phyloP scores from a whole-genome alignment of 1,140 invertebrate species.

The Neodiprion lecontei region DNA sequence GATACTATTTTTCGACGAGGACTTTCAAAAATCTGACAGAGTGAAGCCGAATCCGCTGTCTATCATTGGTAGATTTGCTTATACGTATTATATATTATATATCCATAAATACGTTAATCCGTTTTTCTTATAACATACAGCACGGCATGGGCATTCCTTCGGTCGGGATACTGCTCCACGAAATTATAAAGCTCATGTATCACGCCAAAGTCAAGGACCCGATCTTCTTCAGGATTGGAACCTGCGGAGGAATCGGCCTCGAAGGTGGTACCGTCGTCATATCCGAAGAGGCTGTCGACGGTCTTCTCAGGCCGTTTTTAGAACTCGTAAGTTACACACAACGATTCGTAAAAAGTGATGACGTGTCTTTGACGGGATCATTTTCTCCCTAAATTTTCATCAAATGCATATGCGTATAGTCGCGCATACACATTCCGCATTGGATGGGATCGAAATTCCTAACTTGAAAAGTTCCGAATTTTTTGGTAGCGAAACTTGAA shows the following conservation, averaged over 20 bases:
- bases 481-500: too few relatives aligned
- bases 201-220: constrained; percentile 89
- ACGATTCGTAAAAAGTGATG: neutral
- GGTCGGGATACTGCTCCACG: constrained; percentile 89
- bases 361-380: too few relatives aligned
- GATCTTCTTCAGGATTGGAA: constrained; percentile 91
- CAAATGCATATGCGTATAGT: too few relatives aligned
- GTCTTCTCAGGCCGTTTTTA: constrained; percentile 73
- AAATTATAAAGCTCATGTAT: constrained; percentile 93
- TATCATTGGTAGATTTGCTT: too few relatives aligned
- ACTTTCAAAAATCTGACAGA: too few relatives aligned
- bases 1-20: too few relatives aligned
- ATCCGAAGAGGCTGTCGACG: constrained; percentile 86
- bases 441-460: too few relatives aligned
- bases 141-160: constrained; percentile 96
- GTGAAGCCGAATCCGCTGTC: too few relatives aligned
- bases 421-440: neutral
- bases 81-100: too few relatives aligned
- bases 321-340: constrained; percentile 66
- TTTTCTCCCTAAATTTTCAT: too few relatives aligned
- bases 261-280: constrained; percentile 90
- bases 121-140: constrained; percentile 53
- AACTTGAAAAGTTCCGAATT: too few relatives aligned
- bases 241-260: constrained; percentile 90
- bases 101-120: too few relatives aligned